phyloP scores from a whole-genome alignment of 2,113 vertebrate species.

The Odobenus rosmarus region DNA sequence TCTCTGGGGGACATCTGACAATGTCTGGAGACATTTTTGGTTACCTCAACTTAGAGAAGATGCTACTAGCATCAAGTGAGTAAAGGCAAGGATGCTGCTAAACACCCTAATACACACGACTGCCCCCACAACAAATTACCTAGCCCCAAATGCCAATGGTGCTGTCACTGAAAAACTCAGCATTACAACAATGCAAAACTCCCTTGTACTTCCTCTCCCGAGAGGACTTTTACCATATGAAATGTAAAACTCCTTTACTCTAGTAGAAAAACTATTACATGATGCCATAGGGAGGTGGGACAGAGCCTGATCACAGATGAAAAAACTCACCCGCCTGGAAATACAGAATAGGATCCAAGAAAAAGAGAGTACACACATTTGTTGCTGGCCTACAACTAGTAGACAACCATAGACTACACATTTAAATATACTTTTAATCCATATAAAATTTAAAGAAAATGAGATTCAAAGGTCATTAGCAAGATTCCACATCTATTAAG shows the following conservation, averaged over 20 bases:
- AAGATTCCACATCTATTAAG: slow-evolving; percentile 33
- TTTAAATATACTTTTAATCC: slow-evolving; percentile 22
- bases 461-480: background rate
- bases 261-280: background rate
- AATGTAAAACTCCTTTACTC: background rate
- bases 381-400: background rate
- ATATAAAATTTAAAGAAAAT: slow-evolving; percentile 20
- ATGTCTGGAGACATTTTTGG: background rate
- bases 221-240: slow-evolving; percentile 28
- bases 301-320: background rate
- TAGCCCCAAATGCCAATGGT: background rate
- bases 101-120: background rate
- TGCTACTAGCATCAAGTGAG: background rate
- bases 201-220: background rate
- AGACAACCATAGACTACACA: background rate
- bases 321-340: slow-evolving; percentile 16
- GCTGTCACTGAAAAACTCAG: background rate
- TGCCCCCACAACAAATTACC: background rate
- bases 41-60: background rate
- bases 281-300: background rate
- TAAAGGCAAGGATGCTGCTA: background rate
- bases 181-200: slow-evolving; percentile 4
- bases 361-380: slow-evolving; percentile 19
- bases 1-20: background rate
- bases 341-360: background rate